Evolutionary conservation across 2,113 vertebrate species (phyloP), one percentile per base, ranked within the genome.

Genomic region (Arenaria interpres): DNA sequence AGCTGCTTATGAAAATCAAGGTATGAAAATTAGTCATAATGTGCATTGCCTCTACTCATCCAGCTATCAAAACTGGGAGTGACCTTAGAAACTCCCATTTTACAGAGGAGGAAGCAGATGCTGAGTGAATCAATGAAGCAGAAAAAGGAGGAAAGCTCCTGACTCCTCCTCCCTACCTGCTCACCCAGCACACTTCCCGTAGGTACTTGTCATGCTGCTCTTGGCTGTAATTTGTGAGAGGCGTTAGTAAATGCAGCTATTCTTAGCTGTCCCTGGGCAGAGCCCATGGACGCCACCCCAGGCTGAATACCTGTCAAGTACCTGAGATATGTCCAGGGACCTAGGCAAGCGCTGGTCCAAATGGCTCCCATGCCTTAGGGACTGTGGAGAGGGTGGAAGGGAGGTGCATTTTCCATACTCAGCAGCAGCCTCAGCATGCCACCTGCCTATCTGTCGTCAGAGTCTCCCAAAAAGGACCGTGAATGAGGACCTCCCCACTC

Each of bases 11-110:
- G 87, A 88, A 95, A 82, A 89, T 76, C 54, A 67, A 21, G 13
- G 30, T 67, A 63, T 84, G 68, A 84, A 94, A 68, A 72, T 89
- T 88, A 95, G 82, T 82, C 57, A 53, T 82, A 73, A 68, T 54
- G 16, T 89, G 59, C 64, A 63, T 89, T 83, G 43, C 73, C 76
- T 81, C 72, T 92, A 90, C 95, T 96, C 80, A 95, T 92, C 56
- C 93, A 78, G 76, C 85, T 86, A 81, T 84, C 95, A 80, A 88
- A 94, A 95, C 56, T 72, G 69, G 56, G 81, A 85, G 87, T 91
- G 81, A 88, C 68, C 62, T 19, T 39, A 64, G 81, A 74, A 85
- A 81, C 84, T 95, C 80, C 62, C 53, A 50, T 76, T 95, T 68
- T 60, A 46, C 32, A 24, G 57, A 88, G 66, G 53, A 91, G 86